Evolutionary conservation across 2,113 vertebrate genomes (phyloP), one percentile per base, ranked within the genome.

Genomic region (Boulengeromyrus knoepffleri): DNA sequence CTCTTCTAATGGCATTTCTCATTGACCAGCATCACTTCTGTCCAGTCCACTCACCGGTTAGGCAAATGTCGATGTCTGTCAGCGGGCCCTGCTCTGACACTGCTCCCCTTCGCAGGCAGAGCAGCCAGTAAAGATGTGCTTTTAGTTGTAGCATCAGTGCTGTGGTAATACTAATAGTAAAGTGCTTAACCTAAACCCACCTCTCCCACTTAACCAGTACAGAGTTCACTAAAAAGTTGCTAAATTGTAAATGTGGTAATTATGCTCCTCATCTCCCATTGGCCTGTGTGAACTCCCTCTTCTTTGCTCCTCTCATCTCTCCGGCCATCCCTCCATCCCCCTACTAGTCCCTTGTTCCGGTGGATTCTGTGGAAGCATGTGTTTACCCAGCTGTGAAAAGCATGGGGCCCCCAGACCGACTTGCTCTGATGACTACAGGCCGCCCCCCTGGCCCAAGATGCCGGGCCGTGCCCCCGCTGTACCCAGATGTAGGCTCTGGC

Each of bases 301-400:
- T 27, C 49, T 87, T 27, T 31, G 8, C 39, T 88, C 42, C 58
- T 88, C 53, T 46, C 39, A 27, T n/a, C 42, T 49, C 45, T 47
- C 6, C 5, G 9, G 5, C 2, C 49, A 31, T 56, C 31, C 85
- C 36, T n/a, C 36, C 15, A 17, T 42, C 13, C 31, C 74, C 74
- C 31, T 39, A 42, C 36, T 8, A 17, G 36, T 49, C 27, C 7
- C 27, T 24, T 31, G 27, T 42, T 88, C 88, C 62, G 3, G 2
- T 77, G 5, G 45, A 2, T 49, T 50, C 49, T 13, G n/a, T 13
- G 49, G 85, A 87, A 17, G 24, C n/a, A 1, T 49, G 45, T 50
- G 15, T 89, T 89, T 77, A 36, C 27, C 66, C 88, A 89, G 62
- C 62, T 89, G 88, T 50, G 27, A 49, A 77, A 74, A n/a, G 3